Conservation (phyloP, 2,797 vertebrate genomes). For the Bovichtus diacanthus region DNA sequence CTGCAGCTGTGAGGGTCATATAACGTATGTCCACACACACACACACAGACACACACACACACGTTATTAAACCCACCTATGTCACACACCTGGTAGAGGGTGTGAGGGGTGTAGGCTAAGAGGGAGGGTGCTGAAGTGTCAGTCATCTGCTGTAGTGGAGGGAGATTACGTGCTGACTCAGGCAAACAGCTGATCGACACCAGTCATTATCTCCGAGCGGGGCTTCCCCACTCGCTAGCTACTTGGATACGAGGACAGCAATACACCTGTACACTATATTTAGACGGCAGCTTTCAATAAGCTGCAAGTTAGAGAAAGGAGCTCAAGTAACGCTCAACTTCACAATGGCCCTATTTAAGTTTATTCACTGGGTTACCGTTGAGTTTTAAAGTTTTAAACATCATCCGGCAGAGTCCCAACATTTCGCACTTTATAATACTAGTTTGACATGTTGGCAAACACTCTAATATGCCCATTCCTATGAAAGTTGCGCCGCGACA, state of each 20-base stretch:
- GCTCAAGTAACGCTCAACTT: background rate
- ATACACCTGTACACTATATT: conserved; percentile 45
- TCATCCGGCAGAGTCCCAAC: no score
- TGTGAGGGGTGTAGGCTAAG: conserved; percentile 25
- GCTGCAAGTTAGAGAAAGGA: background rate
- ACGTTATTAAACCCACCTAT: conserved; percentile 10
- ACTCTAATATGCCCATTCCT: no score
- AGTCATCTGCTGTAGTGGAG: conserved; percentile 41
- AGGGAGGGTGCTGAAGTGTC: conserved; percentile 38
- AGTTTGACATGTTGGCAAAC: background rate
- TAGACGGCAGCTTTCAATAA: background rate
- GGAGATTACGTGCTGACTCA: conserved; percentile 80
- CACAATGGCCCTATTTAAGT: background rate
- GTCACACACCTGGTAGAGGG: conserved; percentile 67
- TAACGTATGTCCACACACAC: conserved; percentile 13
- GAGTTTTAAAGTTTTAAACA: background rate
- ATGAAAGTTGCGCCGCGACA: no score
- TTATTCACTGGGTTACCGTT: background rate
- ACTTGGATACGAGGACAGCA: conserved; percentile 8
- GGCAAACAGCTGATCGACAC: conserved; percentile 67
- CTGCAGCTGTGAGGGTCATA: conserved; percentile 77
- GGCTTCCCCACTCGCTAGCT: conserved; percentile 57
- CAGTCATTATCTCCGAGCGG: conserved; percentile 61
- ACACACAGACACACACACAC: conserved; percentile 13
- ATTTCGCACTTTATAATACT: background rate